Percentiles rank a stretch among this genome's conserved stretches.
Evolutionary conservation across 2,797 vertebrate genomes (phyloP).

Genomic region (Cyclura pinguis): DNA sequence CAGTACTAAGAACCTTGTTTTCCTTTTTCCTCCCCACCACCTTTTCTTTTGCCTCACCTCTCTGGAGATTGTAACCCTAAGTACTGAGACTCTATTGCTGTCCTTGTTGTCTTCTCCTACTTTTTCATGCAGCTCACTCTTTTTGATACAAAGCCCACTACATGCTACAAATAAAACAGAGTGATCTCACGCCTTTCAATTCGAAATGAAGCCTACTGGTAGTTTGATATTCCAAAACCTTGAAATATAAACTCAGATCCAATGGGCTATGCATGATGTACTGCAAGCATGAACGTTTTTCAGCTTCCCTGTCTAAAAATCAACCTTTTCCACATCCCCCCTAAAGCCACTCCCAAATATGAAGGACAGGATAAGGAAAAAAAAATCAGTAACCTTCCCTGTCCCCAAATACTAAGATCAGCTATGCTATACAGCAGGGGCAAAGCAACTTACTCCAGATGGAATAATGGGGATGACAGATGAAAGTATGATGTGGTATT

Average conservation of each 20-base stretch:
- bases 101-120: no score
- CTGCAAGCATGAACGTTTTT: not conserved
- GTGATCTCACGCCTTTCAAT: not conserved
- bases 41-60: no score
- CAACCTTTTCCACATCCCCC: not conserved
- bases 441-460: not conserved
- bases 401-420: not conserved
- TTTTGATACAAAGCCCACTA: not conserved
- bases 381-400: not conserved
- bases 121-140: no score
- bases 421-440: not conserved
- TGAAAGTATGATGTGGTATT: not conserved
- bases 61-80: no score
- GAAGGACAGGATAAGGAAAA: no score
- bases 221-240: not conserved
- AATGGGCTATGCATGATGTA: not conserved
- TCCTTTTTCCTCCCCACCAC: not conserved
- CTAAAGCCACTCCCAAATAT: not conserved
- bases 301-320: not conserved
- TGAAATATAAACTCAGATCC: not conserved
- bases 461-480: not conserved
- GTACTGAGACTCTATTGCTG: no score
- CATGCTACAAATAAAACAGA: not conserved
- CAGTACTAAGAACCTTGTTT: not conserved
- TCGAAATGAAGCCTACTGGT: not conserved